phyloP scores from a whole-genome alignment of 2,797 vertebrate genomes.

The Channa striata region DNA sequence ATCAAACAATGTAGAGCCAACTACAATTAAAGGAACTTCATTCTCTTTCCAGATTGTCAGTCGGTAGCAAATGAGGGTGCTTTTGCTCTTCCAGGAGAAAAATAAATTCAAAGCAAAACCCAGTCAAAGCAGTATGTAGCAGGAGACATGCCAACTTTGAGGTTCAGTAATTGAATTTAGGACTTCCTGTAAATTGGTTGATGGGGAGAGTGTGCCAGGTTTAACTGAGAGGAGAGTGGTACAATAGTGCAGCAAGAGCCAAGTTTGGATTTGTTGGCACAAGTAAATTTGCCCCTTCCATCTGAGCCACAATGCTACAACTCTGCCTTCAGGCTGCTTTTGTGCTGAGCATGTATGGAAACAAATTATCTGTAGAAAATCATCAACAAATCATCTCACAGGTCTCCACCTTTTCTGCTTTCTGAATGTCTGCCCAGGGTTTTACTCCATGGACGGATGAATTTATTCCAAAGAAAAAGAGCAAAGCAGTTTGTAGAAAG shows the following conservation, averaged over 20 bases:
- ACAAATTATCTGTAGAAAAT: constrained; percentile 51
- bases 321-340: constrained; percentile 54
- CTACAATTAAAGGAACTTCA: constrained; percentile 41
- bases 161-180: constrained; percentile 74
- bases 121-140: constrained; percentile 54
- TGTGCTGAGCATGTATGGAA: constrained; percentile 56
- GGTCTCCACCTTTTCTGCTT: constrained; percentile 49
- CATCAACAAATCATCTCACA: constrained; percentile 60
- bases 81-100: constrained; percentile 52
- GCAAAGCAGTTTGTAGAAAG: background rate
- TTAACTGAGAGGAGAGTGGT: constrained; percentile 54
- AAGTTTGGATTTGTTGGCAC: constrained; percentile 69
- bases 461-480: constrained; percentile 36
- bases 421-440: constrained; percentile 43
- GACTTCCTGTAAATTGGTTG: constrained; percentile 70
- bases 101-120: constrained; percentile 65
- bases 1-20: constrained; percentile 56
- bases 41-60: constrained; percentile 54
- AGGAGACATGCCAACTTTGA: constrained; percentile 64
- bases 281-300: constrained; percentile 53
- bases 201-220: constrained; percentile 67
- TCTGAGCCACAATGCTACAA: constrained; percentile 41
- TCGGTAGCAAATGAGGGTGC: constrained; percentile 52
- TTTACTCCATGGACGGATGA: constrained; percentile 24
- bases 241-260: constrained; percentile 64